These are phyloP conservation scores for Ceratosolen fusciceps DNA, from an alignment of 1,140 invertebrate genomes.

Conservation along the genomic window DNA sequence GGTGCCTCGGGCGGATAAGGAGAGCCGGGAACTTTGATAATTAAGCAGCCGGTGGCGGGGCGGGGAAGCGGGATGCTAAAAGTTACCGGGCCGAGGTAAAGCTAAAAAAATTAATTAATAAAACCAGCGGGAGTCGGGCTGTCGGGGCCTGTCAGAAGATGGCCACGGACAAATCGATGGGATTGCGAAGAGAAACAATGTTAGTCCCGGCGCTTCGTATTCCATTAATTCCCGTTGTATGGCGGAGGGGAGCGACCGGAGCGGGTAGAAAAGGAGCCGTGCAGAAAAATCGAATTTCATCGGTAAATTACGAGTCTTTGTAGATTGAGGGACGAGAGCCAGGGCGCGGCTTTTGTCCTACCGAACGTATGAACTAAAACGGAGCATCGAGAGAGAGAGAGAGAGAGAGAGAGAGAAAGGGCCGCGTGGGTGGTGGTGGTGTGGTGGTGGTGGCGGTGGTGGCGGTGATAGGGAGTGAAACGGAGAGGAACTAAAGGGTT, in stretches of 20 bases:
- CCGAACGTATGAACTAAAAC: constrained; percentile 22
- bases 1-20: too few species aligned
- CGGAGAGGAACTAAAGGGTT: neutral
- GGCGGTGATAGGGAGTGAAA: neutral
- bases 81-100: too few species aligned
- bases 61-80: too few species aligned
- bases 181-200: constrained; percentile 45
- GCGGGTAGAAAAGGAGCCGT: constrained; percentile 24
- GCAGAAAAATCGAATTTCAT: constrained; percentile 48
- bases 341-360: constrained; percentile 43
- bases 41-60: neutral
- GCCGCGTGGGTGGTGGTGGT: too few species aligned
- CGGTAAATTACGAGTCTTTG: constrained; percentile 48
- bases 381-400: neutral
- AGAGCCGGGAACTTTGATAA: neutral
- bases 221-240: constrained; percentile 38
- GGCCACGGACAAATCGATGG: neutral
- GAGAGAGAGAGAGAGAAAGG: neutral
- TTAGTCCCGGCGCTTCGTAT: neutral
- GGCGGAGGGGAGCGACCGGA: too few species aligned
- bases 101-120: constrained; percentile 38
- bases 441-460: neutral
- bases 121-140: neutral
- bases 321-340: constrained; percentile 31
- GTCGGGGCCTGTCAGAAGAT: neutral